Evolutionary conservation across 2,888 invertebrate genomes (phyloP).

Genomic region (Erebia ligea): DNA sequence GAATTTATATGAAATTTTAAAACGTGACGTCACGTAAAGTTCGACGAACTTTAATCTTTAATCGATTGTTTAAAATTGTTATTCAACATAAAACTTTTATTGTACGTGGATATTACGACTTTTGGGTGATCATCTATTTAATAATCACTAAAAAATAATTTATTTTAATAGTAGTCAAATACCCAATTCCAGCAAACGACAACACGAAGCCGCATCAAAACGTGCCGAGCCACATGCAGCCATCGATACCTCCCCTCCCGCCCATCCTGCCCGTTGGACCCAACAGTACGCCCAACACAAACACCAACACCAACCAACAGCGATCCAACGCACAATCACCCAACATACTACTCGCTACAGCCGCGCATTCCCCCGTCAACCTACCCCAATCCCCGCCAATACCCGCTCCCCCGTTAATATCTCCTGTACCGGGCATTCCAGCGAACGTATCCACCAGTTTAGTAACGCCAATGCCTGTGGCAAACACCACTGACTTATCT

Average conservation of each 20-base stretch:
- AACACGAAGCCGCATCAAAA: slow-evolving; percentile 54
- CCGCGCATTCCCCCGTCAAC: slow-evolving; percentile 56
- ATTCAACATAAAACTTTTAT: too few species aligned
- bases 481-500: not conserved
- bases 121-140: too few species aligned
- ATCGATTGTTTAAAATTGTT: too few species aligned
- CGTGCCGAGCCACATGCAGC: slow-evolving; percentile 59
- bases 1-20: too few species aligned
- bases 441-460: not conserved
- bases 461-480: not conserved
- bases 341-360: slow-evolving; percentile 44
- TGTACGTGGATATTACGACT: too few species aligned
- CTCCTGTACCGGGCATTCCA: slow-evolving; percentile 55
- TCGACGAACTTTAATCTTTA: too few species aligned
- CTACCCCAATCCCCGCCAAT: slow-evolving; percentile 54
- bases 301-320: slow-evolving; percentile 39
- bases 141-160: too few species aligned
- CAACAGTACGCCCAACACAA: slow-evolving; percentile 51
- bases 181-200: slow-evolving; percentile 67
- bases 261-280: slow-evolving; percentile 60
- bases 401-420: slow-evolving; percentile 52
- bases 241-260: slow-evolving; percentile 58
- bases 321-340: slow-evolving; percentile 46
- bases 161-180: too few species aligned
- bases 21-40: too few species aligned